Conservation (phyloP, 1,140 invertebrate genomes). For the Mactra quadrangularis region DNA sequence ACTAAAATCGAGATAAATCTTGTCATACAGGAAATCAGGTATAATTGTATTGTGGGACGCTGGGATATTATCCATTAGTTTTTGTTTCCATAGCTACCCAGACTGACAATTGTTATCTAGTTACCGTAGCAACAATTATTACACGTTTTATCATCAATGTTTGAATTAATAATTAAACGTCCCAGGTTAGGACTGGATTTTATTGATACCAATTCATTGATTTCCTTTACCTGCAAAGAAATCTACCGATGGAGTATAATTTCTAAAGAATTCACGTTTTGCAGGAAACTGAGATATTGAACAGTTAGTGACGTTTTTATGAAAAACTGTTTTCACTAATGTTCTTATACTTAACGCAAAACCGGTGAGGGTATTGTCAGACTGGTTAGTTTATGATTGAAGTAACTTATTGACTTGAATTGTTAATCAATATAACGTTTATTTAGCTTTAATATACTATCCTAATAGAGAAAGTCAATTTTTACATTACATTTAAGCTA, state of each 20-base stretch:
- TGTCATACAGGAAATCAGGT: conserved; percentile 30
- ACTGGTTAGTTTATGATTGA: no score
- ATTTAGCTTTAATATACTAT: no score
- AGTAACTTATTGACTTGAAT: no score
- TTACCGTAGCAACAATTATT: conserved; percentile 58
- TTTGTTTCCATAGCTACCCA: conserved; percentile 54
- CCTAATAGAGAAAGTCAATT: no score
- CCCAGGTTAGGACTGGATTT: conserved; percentile 43
- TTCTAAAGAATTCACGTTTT: conserved; percentile 40
- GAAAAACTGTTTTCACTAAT: no score
- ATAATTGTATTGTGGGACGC: no score
- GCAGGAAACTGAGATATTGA: conserved; percentile 34
- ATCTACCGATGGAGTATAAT: neutral
- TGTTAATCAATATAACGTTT: no score
- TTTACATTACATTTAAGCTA: no score
- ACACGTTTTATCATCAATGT: conserved; percentile 56
- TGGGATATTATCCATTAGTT: conserved; percentile 33
- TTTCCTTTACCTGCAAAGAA: conserved; percentile 53
- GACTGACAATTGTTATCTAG: conserved; percentile 56
- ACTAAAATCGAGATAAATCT: conserved; percentile 36
- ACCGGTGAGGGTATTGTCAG: no score
- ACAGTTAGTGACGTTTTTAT: neutral
- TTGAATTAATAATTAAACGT: conserved; percentile 65
- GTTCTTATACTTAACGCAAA: no score
- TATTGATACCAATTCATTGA: conserved; percentile 59